phyloP scores from a whole-genome alignment of 2,888 invertebrate species.

The Caenorhabditis sp. region DNA sequence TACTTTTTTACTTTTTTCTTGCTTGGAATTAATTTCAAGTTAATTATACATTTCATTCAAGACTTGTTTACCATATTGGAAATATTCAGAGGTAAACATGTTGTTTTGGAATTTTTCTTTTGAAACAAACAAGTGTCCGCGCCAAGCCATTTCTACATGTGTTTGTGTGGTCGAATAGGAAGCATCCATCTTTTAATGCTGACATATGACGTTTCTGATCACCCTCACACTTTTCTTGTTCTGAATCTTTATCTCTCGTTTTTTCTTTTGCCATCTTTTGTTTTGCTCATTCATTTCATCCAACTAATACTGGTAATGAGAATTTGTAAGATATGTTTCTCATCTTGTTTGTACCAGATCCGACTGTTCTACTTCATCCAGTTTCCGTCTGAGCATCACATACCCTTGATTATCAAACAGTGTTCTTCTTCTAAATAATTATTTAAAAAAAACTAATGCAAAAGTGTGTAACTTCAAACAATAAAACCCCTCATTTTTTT shows the following conservation, averaged over 20 bases:
- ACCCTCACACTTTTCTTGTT: slow-evolving; percentile 25
- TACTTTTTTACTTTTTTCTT: slow-evolving; percentile 13
- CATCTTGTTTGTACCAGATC: too few relatives aligned
- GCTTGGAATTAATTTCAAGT: too few relatives aligned
- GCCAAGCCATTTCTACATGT: neutral
- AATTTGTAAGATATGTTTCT: too few relatives aligned
- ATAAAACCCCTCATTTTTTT: too few relatives aligned
- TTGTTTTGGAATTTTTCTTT: neutral
- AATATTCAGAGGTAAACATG: neutral
- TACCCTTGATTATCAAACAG: too few relatives aligned
- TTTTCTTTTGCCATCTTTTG: neutral
- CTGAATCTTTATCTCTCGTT: slow-evolving; percentile 1
- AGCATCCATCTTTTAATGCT: slow-evolving; percentile 1
- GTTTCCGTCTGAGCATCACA: too few relatives aligned
- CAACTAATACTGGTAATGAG: slow-evolving; percentile 26
- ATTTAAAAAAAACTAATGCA: too few relatives aligned
- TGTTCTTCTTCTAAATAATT: too few relatives aligned
- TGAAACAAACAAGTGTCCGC: neutral
- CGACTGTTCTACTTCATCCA: too few relatives aligned
- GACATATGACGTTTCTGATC: slow-evolving; percentile 44
- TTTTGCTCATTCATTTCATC: slow-evolving; percentile 7
- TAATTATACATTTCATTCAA: neutral
- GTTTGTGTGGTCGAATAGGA: neutral
- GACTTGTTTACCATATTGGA: neutral
- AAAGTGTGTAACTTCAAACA: too few relatives aligned